phyloP scores from a whole-genome alignment of 2,797 vertebrate species.

The Tapera naevia region DNA sequence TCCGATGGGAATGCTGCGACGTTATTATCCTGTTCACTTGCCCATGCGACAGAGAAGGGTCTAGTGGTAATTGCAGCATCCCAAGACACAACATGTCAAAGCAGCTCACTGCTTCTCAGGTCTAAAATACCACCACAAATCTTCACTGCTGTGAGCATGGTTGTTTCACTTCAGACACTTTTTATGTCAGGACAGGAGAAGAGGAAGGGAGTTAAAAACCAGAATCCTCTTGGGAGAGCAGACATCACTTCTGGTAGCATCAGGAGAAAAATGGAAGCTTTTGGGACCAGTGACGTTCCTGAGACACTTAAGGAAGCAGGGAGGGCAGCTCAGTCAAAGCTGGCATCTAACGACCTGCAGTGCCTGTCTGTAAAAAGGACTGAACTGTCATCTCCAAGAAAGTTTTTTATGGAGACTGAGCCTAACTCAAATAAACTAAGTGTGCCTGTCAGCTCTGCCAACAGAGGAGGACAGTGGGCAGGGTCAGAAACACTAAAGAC shows the following conservation, averaged over 20 bases:
- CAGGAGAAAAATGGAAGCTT: not conserved
- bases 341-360: not conserved
- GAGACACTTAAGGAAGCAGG: not conserved
- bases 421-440: not conserved
- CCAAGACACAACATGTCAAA: not conserved
- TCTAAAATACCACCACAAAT: not conserved
- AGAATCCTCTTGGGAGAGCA: not conserved
- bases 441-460: not conserved
- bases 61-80: not conserved
- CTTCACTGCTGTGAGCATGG: fast-evolving
- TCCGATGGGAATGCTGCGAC: not conserved
- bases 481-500: not conserved
- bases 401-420: not conserved
- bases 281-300: not conserved
- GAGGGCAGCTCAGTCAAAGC: not conserved
- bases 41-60: not conserved
- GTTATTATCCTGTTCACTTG: not conserved
- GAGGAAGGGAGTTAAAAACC: not conserved
- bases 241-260: not conserved
- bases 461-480: not conserved
- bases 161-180: not conserved
- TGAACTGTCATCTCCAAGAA: not conserved
- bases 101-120: not conserved
- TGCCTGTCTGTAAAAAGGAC: not conserved
- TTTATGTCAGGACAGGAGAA: not conserved